A percentile compares a stretch with the other conserved stretches of the same genome.
phyloP scores from a whole-genome alignment of 2,113 vertebrate species.

The Zosterops lateralis region DNA sequence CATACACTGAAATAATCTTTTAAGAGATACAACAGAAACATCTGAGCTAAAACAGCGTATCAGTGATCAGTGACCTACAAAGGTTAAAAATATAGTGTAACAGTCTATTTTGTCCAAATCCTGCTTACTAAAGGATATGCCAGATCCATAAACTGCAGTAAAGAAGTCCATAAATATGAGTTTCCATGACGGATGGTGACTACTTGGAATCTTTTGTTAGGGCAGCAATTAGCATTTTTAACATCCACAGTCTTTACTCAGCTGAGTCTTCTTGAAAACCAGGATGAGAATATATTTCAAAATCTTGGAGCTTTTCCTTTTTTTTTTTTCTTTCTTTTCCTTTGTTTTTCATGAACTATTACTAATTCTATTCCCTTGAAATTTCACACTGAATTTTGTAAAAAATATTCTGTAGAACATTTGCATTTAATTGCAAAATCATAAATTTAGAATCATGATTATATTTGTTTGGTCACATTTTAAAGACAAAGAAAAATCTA shows the following conservation, averaged over 20 bases:
- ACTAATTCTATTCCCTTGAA: background rate
- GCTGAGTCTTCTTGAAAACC: background rate
- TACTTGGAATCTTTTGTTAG: background rate
- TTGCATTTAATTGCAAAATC: background rate
- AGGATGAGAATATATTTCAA: background rate
- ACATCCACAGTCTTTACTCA: background rate
- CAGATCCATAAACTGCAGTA: background rate
- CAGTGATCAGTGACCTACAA: background rate
- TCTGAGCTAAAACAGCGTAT: background rate
- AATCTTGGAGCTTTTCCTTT: background rate
- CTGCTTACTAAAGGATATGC: background rate
- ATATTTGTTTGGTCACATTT: background rate
- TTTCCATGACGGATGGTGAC: background rate
- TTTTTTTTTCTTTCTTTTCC: background rate
- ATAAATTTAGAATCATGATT: background rate
- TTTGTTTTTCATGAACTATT: background rate
- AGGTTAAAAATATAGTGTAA: constrained; percentile 11
- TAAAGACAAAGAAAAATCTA: background rate
- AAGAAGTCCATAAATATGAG: background rate
- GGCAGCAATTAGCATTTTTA: background rate
- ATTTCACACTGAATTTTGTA: background rate
- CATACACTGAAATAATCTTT: background rate
- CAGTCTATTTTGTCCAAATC: background rate
- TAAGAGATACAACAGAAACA: background rate
- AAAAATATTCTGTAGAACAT: background rate